Percentiles rank a stretch among this genome's conserved stretches.
phyloP scores from a whole-genome alignment of 37 sponge, comb jelly and placozoan genomes.

The Theonella swinhoei region DNA sequence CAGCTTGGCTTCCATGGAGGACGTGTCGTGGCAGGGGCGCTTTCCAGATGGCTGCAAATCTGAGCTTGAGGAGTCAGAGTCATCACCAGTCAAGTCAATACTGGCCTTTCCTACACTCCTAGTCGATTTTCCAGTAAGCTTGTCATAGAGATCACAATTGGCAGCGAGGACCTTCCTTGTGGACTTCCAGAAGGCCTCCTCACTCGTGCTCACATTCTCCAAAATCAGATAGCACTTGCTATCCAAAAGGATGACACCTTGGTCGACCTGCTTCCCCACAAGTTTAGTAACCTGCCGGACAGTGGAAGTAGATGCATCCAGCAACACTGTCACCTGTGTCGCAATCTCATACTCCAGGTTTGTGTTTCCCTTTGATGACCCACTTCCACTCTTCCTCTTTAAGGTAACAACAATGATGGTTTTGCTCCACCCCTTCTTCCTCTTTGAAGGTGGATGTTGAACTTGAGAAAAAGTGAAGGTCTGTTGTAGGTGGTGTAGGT shows the following conservation, averaged over 20 bases:
- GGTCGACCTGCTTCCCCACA: background rate
- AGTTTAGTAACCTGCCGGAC: background rate
- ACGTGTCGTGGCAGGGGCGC: too few species aligned
- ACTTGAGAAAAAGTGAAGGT: background rate
- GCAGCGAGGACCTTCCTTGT: background rate
- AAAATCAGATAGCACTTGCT: background rate
- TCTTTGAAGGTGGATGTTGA: background rate
- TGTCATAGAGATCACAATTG: background rate
- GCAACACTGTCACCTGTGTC: background rate
- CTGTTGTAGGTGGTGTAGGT: background rate
- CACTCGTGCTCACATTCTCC: background rate
- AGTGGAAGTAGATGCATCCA: background rate
- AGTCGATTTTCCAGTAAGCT: background rate
- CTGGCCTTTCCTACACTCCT: background rate
- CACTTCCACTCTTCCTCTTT: background rate
- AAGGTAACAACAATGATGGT: background rate
- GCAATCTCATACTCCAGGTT: background rate
- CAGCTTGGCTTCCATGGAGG: too few species aligned
- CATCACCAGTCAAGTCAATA: background rate
- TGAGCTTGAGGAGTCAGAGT: too few species aligned
- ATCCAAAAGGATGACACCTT: background rate
- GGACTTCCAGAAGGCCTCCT: constrained; percentile 1
- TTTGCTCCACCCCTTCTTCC: background rate
- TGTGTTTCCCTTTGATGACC: background rate
- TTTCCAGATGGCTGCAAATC: too few species aligned